These are phyloP conservation scores for Hypomecis atomaria DNA, from an alignment of 2,888 invertebrate genomes.

Conservation along the genomic window DNA sequence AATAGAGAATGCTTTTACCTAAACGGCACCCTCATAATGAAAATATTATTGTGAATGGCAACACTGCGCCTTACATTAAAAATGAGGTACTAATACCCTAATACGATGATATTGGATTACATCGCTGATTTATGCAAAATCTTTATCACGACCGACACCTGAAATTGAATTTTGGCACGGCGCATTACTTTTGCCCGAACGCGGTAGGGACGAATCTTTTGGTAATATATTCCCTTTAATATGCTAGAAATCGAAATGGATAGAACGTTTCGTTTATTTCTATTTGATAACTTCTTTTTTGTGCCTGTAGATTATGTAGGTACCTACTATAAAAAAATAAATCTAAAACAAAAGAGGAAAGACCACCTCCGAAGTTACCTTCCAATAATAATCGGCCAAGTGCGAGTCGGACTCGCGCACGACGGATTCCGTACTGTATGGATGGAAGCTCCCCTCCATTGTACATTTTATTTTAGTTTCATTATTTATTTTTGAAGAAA, in stretches of 20 bases:
- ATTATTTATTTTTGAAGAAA: too few relatives aligned
- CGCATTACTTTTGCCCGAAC: slow-evolving; percentile 62
- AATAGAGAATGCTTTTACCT: slow-evolving; percentile 46
- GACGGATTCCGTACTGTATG: too few relatives aligned
- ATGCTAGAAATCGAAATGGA: slow-evolving; percentile 39
- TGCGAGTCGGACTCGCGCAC: too few relatives aligned
- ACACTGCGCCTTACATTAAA: slow-evolving; percentile 77
- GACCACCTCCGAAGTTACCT: too few relatives aligned
- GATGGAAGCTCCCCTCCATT: too few relatives aligned
- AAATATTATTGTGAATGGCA: slow-evolving; percentile 8
- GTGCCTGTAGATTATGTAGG: neutral
- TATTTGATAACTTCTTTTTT: neutral
- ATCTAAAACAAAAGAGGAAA: too few relatives aligned
- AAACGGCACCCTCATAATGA: neutral
- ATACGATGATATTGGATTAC: slow-evolving; percentile 82
- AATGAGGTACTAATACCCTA: slow-evolving; percentile 58
- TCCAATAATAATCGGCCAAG: too few relatives aligned
- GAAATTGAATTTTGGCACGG: slow-evolving; percentile 77
- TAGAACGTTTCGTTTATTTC: slow-evolving; percentile 26
- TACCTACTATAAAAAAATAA: too few relatives aligned
- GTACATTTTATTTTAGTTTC: too few relatives aligned
- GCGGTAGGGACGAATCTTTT: slow-evolving; percentile 46
- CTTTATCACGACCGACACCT: slow-evolving; percentile 78
- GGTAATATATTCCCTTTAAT: slow-evolving; percentile 47
- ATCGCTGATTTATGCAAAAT: slow-evolving; percentile 83